phyloP scores from a whole-genome alignment of 2,113 vertebrate species.

The Montifringilla adamsi region DNA sequence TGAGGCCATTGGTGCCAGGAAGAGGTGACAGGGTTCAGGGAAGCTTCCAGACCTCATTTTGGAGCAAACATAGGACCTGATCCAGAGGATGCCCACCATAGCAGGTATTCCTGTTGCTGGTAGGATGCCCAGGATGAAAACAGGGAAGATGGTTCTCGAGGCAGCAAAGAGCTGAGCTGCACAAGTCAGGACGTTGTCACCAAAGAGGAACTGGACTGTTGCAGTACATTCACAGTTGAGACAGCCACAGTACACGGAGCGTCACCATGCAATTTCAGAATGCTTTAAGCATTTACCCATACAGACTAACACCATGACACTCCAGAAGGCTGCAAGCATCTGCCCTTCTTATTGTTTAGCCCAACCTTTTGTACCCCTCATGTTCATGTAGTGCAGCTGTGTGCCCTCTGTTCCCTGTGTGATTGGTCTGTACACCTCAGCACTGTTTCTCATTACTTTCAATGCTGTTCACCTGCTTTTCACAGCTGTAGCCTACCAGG shows the following conservation, averaged over 20 bases:
- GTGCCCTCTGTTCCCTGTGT: not conserved
- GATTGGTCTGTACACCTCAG: not conserved
- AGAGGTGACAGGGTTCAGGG: not conserved
- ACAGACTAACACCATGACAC: not conserved
- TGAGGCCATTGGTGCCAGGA: not conserved
- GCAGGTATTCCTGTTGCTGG: not conserved
- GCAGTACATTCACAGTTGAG: too few species aligned
- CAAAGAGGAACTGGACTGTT: not conserved
- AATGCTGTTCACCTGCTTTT: not conserved
- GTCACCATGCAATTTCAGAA: not conserved
- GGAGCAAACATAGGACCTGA: not conserved
- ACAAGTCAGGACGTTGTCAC: not conserved
- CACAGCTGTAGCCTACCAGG: not conserved
- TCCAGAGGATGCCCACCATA: too few species aligned
- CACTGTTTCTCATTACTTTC: not conserved
- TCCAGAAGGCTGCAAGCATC: not conserved
- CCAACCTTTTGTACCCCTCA: not conserved
- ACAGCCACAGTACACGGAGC: not conserved
- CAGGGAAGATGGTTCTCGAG: accelerated
- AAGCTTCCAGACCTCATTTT: not conserved
- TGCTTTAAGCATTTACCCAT: not conserved
- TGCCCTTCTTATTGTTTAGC: not conserved
- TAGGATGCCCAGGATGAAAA: not conserved
- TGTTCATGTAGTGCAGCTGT: not conserved
- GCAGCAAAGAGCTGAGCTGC: not conserved